Conservation (phyloP, 1,140 invertebrate genomes). For the Brachionus paranguensis region DNA sequence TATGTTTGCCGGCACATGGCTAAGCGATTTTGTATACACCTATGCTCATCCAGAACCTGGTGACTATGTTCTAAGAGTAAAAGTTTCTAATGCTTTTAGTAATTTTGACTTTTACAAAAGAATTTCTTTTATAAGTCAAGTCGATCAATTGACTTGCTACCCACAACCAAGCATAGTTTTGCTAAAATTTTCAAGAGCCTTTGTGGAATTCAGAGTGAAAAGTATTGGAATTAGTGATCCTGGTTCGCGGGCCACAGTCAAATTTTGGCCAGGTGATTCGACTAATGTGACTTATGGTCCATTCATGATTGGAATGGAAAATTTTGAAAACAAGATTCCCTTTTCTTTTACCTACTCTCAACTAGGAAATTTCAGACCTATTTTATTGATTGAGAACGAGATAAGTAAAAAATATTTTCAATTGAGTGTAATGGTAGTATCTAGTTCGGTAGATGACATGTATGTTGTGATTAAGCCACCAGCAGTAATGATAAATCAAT, state of each 20-base stretch:
- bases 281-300: background rate
- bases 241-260: background rate
- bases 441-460: background rate
- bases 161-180: background rate
- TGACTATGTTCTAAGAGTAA: background rate
- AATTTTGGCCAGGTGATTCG: slow-evolving; percentile 39
- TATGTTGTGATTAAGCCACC: background rate
- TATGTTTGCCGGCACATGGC: background rate
- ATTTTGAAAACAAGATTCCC: background rate
- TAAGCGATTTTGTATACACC: background rate
- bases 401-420: background rate
- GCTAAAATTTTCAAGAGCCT: background rate
- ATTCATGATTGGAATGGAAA: slow-evolving; percentile 15
- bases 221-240: background rate
- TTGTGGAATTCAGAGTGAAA: background rate
- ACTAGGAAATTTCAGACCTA: background rate
- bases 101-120: background rate
- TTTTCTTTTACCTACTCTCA: background rate
- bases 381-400: background rate
- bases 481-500: background rate
- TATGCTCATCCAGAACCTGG: background rate
- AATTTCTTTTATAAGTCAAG: slow-evolving; percentile 12
- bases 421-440: background rate
- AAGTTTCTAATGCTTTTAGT: slow-evolving; percentile 23
- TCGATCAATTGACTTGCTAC: background rate